phyloP scores from a whole-genome alignment of 2,797 vertebrate species.

The Enteromius thamalakanensis region DNA sequence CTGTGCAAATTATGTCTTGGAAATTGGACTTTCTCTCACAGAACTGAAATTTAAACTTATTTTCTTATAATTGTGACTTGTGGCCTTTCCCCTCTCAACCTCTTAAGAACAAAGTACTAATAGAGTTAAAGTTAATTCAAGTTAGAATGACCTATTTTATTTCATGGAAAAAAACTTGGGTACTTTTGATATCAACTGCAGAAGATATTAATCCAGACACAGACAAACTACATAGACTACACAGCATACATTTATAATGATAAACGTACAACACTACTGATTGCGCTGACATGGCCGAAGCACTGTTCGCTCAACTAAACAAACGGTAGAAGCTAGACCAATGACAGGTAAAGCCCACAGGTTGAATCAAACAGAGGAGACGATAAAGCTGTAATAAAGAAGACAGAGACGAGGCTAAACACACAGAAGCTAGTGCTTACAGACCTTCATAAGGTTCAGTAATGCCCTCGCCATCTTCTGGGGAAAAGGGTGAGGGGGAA shows the following conservation, averaged over 20 bases:
- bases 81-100: too few species aligned
- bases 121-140: too few species aligned
- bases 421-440: slow-evolving; percentile 65
- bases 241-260: slow-evolving; percentile 30
- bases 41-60: too few species aligned
- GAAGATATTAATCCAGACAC: slow-evolving; percentile 17
- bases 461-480: slow-evolving; percentile 85
- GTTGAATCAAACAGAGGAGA: slow-evolving; percentile 1
- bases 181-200: background rate
- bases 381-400: slow-evolving; percentile 20
- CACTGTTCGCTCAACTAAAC: background rate
- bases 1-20: too few species aligned
- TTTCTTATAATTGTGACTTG: too few species aligned
- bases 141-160: too few species aligned
- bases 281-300: background rate
- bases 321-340: slow-evolving; percentile 1
- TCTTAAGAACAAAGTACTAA: too few species aligned
- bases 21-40: too few species aligned
- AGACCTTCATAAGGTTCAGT: slow-evolving; percentile 85
- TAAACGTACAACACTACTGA: background rate
- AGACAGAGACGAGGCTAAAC: slow-evolving; percentile 42
- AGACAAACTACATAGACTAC: slow-evolving; percentile 4
- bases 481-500: slow-evolving; percentile 66
- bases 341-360: slow-evolving; percentile 5
- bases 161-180: too few species aligned